Base-by-base conservation (phyloP, 2,888 invertebrate species). In the Sinopyrophorus schimmeli region DNA sequence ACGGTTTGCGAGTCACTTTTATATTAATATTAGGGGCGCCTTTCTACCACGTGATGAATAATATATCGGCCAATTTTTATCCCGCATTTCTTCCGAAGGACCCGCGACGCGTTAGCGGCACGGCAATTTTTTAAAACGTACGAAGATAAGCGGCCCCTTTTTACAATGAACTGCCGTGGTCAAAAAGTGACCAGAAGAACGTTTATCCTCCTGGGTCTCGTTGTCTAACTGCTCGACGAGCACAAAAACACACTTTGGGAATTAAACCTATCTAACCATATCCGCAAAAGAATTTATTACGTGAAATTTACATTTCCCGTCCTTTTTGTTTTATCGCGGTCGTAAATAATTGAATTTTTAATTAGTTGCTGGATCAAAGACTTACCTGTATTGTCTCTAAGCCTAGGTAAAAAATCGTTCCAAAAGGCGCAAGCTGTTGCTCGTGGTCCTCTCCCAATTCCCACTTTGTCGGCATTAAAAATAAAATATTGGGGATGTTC, bases 341-440 rank as follows among this genome's bases (percentile, higher is more conserved):
- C n/a, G n/a, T n/a, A n/a, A n/a, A n/a, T n/a, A n/a, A n/a, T n/a
- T n/a, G n/a, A 27, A 15, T 9, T 9, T 26, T 7, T 3, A 26
- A 9, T 12, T 31, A 31, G 17, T 16, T 16, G 15, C 16, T 11
- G 17, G 7, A 24, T 14, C 38, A 12, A n/a, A n/a, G n/a, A 53
- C 69, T 59, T 74, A 83, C 84, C 81, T 75, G 81, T 78, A 72
- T 81, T 79, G 77, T 86, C 87, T 73, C 84, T 81, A 61, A 97
- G 84, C 73, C 89, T 86, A 54, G 95, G 95, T 69, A 97, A 80
- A 76, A 95, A 94, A 64, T 92, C 87, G 68, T 93, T 93, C 97
- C 97, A 97, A 76, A 97, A 97, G 41, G 93, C 91, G 75, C 97
- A 97, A 32, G 92, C 84, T 34, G 87, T 82, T 62, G 93, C 84